A percentile compares a stretch with the other conserved stretches of the same genome.
Conservation (phyloP, 2,797 vertebrate genomes). For the Ctenosaura bakeri region DNA sequence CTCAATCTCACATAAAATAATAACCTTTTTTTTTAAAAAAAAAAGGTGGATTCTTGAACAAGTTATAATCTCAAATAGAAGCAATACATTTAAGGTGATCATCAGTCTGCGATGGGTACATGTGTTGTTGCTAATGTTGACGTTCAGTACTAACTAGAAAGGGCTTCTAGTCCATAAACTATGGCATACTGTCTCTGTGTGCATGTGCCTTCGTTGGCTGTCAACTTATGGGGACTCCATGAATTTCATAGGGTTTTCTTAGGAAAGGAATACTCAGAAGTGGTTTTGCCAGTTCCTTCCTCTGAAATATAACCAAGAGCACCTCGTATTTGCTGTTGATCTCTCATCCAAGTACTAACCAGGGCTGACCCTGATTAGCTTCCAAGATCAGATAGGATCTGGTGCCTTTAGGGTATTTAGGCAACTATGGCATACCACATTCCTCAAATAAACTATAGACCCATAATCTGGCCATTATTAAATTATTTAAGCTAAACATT, state of each 20-base stretch:
- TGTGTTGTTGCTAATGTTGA: background rate
- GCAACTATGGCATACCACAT: no score
- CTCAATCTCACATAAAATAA: background rate
- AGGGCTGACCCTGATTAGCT: no score
- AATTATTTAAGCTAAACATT: conserved; percentile 10
- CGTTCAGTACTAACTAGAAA: background rate
- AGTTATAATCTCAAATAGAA: background rate
- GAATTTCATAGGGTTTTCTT: no score
- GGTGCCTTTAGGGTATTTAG: no score
- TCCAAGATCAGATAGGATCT: no score
- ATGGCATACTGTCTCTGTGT: background rate
- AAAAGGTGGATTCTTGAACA: background rate
- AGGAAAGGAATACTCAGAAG: no score
- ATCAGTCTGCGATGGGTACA: background rate
- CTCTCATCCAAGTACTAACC: no score
- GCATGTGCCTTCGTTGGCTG: no score
- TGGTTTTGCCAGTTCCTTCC: no score
- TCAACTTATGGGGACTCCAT: no score
- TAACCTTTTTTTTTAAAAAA: background rate
- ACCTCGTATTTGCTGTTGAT: no score
- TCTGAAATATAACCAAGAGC: no score
- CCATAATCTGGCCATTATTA: background rate
- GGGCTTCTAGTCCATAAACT: background rate
- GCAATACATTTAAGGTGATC: background rate
- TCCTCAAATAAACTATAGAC: background rate